phyloP scores from a whole-genome alignment of 2,888 invertebrate genomes.

The Hirtodrosophila trivittata region DNA sequence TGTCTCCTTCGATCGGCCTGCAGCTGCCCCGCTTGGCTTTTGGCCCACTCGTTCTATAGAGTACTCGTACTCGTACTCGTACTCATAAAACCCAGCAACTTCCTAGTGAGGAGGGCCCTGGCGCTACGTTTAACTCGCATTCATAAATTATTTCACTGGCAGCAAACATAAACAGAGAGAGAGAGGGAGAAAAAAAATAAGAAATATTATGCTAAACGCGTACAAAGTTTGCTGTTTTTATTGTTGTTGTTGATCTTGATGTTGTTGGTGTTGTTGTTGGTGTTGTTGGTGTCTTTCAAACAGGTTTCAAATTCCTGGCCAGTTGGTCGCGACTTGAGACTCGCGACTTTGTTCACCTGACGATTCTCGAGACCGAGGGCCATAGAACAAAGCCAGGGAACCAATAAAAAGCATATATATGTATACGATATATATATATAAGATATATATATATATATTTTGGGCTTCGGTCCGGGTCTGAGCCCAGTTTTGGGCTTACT shows the following conservation, averaged over 20 bases:
- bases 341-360: conserved; percentile 54
- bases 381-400: conserved; percentile 47
- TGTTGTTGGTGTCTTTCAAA: conserved; percentile 50
- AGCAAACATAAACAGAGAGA: conserved; percentile 45
- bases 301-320: conserved; percentile 78
- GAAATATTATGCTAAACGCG: conserved; percentile 72
- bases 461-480: conserved; percentile 35
- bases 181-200: conserved; percentile 22
- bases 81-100: conserved; percentile 60
- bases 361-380: conserved; percentile 26
- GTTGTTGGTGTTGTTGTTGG: conserved; percentile 7
- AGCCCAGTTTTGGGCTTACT: conserved; percentile 70
- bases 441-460: conserved; percentile 15
- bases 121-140: conserved; percentile 67
- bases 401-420: conserved; percentile 44
- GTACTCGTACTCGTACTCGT: conserved; percentile 45
- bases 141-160: conserved; percentile 67
- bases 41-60: conserved; percentile 58
- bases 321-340: conserved; percentile 41
- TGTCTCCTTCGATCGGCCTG: conserved; percentile 11
- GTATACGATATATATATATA: conserved; percentile 9
- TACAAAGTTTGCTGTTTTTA: conserved; percentile 50
- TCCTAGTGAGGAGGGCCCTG: conserved; percentile 71
- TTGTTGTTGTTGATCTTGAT: conserved; percentile 5
- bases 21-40: conserved; percentile 16